Evolutionary conservation across 2,888 invertebrate genomes (phyloP), one percentile per base, ranked within the genome.

Genomic region (Lymantria dispar): DNA sequence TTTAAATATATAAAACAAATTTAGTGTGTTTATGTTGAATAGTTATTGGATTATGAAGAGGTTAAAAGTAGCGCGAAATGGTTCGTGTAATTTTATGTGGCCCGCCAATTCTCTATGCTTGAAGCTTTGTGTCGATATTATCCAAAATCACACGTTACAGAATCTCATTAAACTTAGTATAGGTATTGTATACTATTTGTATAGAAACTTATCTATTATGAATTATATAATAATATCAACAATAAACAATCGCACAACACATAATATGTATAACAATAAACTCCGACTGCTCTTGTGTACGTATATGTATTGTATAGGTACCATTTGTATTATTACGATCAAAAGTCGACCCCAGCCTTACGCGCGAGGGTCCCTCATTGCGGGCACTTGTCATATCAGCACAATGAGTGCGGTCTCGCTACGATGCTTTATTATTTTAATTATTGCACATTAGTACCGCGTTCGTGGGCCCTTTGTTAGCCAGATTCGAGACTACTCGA

Each of bases 351-450:
- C 75, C 76, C 72, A 71, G 50, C 59, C 46, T 56, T 56, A 56
- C 47, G 55, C 43, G 50, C 68, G 78, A 78, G 83, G 86, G 83
- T 75, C 76, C 78, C 75, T 86, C 87, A 89, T 87, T 88, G 83
- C 85, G 81, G 82, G 82, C 88, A 91, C 90, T 90, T 89, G 89
- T 90, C 88, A 88, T 89, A 87, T 87, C 82, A 80, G 75, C 81
- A 86, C 86, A 87, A 87, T 83, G 83, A 76, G 69, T 64, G 62
- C 66, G 74, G 71, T 66, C 62, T 48, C 39, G 68, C 68, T 68
- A 55, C 72, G 78, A 83, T 85, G 87, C 89, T 89, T 89, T 90
- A 90, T 90, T 89, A 90, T 90, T 90, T 90, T 90, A 90, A 90
- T 89, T 89, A 90, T 90, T 85, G 85, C 87, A 85, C 80, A 81